These are phyloP conservation scores for Dipodomys ordii DNA, from an alignment of 2,113 vertebrate genomes.

Conservation along the genomic window DNA sequence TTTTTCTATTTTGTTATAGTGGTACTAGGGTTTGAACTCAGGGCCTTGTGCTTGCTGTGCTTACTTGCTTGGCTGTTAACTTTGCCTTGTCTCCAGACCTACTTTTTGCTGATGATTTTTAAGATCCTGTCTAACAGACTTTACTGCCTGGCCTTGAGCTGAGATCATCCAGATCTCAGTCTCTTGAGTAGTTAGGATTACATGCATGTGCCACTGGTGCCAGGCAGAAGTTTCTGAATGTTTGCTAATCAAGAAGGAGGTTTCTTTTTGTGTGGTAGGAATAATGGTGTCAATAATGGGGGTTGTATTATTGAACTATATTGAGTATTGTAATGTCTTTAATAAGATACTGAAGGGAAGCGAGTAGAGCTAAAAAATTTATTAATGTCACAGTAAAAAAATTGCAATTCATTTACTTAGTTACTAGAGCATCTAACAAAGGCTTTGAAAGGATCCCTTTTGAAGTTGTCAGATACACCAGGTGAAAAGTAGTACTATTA, in stretches of 20 bases:
- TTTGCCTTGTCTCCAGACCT: no score
- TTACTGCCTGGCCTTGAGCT: no score
- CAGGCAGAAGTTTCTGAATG: neutral
- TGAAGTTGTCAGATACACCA: neutral
- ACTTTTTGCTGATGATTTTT: no score
- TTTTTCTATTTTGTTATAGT: no score
- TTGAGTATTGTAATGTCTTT: constrained; percentile 12
- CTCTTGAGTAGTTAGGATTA: no score
- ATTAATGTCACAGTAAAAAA: constrained; percentile 30
- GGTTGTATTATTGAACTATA: neutral
- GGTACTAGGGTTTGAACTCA: no score
- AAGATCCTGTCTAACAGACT: no score
- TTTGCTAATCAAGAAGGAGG: constrained; percentile 18
- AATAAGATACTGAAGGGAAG: constrained; percentile 16
- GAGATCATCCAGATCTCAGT: no score
- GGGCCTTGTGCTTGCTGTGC: no score
- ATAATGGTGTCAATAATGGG: neutral
- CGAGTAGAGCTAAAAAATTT: neutral
- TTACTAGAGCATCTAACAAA: neutral
- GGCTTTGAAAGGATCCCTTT: neutral
- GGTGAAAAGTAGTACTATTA: no score
- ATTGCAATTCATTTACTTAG: constrained; percentile 1
- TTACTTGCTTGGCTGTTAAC: no score
- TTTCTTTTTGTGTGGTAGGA: neutral
- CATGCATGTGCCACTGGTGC: no score